Evolutionary conservation across 2,888 invertebrate species (phyloP), one percentile per base, ranked within the genome.

Genomic region (Timema podura): DNA sequence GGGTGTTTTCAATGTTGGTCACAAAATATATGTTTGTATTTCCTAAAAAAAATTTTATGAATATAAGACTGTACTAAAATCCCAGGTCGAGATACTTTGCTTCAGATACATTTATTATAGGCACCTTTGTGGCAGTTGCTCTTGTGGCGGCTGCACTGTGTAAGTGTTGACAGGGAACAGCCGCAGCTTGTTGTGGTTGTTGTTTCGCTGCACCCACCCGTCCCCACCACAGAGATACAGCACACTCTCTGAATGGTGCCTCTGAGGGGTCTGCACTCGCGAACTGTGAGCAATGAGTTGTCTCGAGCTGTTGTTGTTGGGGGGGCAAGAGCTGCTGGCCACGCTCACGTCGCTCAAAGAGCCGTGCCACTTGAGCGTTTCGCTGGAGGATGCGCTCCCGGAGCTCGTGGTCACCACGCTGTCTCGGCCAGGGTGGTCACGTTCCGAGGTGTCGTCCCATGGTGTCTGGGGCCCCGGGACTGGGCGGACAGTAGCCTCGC

Each of bases 331-430:
- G 79, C 85, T 85, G 75, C 86, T 87, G 64, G 86, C 84, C 73
- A 88, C 86, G 70, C 89, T 89, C 64, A 91, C 86, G 78, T 91
- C 91, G 80, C 89, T 89, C 83, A 89, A 86, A 6, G 90, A 90
- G 61, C 90, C 89, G 77, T 91, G 87, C 91, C 91, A 91, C 81
- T 91, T 92, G 8, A 91, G 82, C 3, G 92, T 91, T 79, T 92
- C 92, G 77, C 90, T 90, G 68, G 90, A 90, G 48, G 86, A 86
- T n/a, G 86, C 87, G 76, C 86, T 87, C 9, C 84, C 84, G 64
- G 85, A 85, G 76, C 85, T 85, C 3, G 85, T 87, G 1, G 88
- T 87, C 59, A 87, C 87, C 0, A 88, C 87, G 79, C 87, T 87
- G 78, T 88, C 88, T 70, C 88, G 81, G 11, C 72, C 61, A 2